Evolutionary conservation across 2,797 vertebrate genomes (phyloP).

Genomic region (Pelobates cultripes): DNA sequence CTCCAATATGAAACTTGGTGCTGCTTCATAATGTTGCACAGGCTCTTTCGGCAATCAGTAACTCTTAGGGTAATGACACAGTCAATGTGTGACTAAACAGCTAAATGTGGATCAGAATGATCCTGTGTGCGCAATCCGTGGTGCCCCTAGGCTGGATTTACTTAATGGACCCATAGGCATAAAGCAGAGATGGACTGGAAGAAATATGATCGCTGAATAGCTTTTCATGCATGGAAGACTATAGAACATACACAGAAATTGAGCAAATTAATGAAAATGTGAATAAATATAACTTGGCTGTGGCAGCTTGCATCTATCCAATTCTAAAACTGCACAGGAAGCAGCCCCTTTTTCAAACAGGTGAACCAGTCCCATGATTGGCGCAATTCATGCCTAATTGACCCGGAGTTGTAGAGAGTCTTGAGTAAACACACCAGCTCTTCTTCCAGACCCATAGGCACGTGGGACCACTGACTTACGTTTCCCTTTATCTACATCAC

Average conservation of each 20-base stretch:
- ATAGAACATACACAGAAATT: background rate
- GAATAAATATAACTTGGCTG: too few relatives aligned
- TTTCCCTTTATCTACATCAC: too few relatives aligned
- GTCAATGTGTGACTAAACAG: background rate
- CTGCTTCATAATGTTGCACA: background rate
- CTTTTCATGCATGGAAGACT: background rate
- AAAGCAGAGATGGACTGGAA: background rate
- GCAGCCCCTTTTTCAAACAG: too few relatives aligned
- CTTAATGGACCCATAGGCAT: background rate
- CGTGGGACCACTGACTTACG: too few relatives aligned
- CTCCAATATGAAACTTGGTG: background rate
- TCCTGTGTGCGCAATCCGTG: background rate
- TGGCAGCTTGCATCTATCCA: too few relatives aligned
- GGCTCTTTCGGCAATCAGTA: background rate
- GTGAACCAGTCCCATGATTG: too few relatives aligned
- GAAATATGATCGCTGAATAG: background rate
- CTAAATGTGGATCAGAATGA: background rate
- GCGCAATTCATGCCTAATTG: too few relatives aligned
- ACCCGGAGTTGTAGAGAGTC: too few relatives aligned
- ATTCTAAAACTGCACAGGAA: too few relatives aligned
- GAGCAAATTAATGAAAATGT: too few relatives aligned
- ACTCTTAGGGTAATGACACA: background rate
- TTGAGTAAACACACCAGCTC: too few relatives aligned
- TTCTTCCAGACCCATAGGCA: too few relatives aligned
- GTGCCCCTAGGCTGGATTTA: background rate